phyloP scores from a whole-genome alignment of 2,797 vertebrate species.

The Pitangus sulphuratus region DNA sequence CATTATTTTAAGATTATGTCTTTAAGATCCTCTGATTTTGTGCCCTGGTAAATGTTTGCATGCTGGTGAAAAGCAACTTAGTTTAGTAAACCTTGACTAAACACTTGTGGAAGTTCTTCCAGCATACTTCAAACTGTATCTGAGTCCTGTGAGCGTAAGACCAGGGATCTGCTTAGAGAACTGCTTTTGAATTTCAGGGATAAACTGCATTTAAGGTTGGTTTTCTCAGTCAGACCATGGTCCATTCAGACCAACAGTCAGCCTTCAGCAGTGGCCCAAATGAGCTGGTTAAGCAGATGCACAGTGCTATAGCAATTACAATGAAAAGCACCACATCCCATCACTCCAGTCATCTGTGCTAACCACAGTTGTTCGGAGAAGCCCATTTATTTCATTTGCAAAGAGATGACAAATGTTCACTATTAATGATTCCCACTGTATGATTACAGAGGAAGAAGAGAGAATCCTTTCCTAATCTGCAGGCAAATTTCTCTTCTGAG shows the following conservation, averaged over 20 bases:
- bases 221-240: background rate
- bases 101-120: background rate
- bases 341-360: background rate
- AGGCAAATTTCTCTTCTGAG: background rate
- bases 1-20: conserved; percentile 28
- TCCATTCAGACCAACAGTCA: background rate
- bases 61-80: background rate
- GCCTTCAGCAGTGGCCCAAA: background rate
- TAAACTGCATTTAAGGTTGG: background rate
- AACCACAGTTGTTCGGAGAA: background rate
- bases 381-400: background rate
- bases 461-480: background rate
- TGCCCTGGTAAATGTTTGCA: background rate
- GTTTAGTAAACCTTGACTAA: background rate
- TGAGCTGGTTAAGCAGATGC: background rate
- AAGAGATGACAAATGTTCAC: background rate
- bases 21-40: background rate
- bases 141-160: background rate
- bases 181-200: background rate
- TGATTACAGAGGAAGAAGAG: background rate
- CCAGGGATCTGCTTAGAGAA: background rate
- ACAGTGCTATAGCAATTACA: background rate
- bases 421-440: background rate
- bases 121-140: background rate
- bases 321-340: background rate